Conservation (phyloP, 2,888 invertebrate genomes). For the Tetranychus piercei region DNA sequence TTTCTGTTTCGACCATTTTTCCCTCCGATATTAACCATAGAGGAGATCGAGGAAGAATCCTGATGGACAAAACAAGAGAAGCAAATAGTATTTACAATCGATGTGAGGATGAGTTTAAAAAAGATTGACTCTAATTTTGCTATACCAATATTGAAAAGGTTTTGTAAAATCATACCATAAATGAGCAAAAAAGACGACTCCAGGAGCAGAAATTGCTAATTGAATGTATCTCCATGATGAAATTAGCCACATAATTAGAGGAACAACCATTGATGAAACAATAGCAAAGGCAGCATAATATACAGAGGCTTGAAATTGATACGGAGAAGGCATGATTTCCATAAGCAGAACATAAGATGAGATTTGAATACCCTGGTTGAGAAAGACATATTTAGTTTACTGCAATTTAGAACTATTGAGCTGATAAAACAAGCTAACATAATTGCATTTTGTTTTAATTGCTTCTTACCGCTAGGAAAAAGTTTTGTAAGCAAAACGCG, state of each 20-base stretch:
- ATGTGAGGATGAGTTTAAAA: not conserved
- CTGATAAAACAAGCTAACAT: not conserved
- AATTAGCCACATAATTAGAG: slow-evolving; percentile 25
- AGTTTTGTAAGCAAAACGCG: slow-evolving; percentile 23
- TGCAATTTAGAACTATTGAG: not conserved
- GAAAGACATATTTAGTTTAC: not conserved
- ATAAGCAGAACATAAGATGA: slow-evolving; percentile 24
- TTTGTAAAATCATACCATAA: slow-evolving; percentile 22
- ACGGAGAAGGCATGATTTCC: slow-evolving; percentile 24
- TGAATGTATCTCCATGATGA: slow-evolving; percentile 26
- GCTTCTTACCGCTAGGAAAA: slow-evolving; percentile 22
- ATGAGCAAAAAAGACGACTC: slow-evolving; percentile 25
- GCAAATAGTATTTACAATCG: not conserved
- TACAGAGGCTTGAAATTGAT: slow-evolving; percentile 23
- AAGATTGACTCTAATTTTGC: not conserved
- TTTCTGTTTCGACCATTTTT: slow-evolving; percentile 21
- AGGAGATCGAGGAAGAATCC: slow-evolving; percentile 20
- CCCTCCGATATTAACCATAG: slow-evolving; percentile 21
- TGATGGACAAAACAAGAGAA: not conserved
- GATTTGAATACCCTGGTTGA: slow-evolving; percentile 25
- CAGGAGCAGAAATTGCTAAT: slow-evolving; percentile 25
- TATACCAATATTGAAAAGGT: not conserved
- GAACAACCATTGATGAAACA: slow-evolving; percentile 21
- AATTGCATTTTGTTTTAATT: too few species aligned
- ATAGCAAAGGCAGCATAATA: slow-evolving; percentile 21